phyloP scores from a whole-genome alignment of 2,113 vertebrate genomes.

The Gymnobelideus leadbeateri region DNA sequence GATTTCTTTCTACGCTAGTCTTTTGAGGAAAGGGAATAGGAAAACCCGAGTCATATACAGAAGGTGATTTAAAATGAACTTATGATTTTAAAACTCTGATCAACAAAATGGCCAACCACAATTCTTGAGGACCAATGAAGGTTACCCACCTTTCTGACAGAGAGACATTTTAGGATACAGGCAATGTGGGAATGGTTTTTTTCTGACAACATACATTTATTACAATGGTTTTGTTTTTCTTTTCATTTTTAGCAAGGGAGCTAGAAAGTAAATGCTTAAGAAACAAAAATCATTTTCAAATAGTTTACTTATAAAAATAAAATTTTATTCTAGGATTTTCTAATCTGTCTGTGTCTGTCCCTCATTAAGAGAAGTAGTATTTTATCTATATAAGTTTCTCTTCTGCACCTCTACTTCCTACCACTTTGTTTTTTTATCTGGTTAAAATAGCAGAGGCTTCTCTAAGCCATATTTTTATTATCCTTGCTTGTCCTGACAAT shows the following conservation, averaged over 20 bases:
- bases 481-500: background rate
- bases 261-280: background rate
- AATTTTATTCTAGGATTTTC: background rate
- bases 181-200: background rate
- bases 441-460: background rate
- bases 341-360: background rate
- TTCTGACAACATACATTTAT: background rate
- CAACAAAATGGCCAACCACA: background rate
- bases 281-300: background rate
- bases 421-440: background rate
- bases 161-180: background rate
- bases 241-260: background rate
- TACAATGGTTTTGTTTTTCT: background rate
- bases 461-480: background rate
- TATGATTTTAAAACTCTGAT: background rate
- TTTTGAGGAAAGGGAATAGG: background rate
- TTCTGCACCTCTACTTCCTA: background rate
- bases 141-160: background rate
- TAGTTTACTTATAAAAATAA: background rate
- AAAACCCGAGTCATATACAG: background rate
- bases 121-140: background rate
- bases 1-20: background rate
- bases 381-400: background rate
- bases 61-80: background rate
- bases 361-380: background rate